phyloP scores from a whole-genome alignment of 2,797 vertebrate species.

The Ispidina lecontei region DNA sequence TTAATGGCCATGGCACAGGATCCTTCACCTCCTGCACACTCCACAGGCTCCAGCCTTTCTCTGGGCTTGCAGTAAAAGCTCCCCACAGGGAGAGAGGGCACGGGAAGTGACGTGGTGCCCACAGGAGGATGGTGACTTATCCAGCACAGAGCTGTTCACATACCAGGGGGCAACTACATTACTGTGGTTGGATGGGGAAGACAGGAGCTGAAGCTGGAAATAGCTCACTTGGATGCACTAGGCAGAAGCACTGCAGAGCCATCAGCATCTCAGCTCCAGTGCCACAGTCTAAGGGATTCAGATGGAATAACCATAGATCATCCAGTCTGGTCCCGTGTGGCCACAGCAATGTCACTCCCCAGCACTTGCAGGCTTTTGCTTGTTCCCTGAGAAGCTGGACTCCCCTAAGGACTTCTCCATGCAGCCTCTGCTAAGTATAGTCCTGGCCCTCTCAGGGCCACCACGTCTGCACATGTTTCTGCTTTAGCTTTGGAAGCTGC shows the following conservation, averaged over 20 bases:
- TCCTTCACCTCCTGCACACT: neutral
- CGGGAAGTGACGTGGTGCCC: neutral
- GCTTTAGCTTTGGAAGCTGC: neutral
- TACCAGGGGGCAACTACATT: fast-evolving
- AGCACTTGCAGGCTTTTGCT: neutral
- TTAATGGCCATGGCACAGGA: neutral
- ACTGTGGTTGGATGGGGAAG: neutral
- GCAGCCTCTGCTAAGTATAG: neutral
- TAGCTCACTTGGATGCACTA: neutral
- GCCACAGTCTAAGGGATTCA: neutral
- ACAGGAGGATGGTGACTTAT: neutral
- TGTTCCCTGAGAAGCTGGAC: neutral
- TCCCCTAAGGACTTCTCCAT: neutral
- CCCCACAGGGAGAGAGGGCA: neutral
- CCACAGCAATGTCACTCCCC: neutral
- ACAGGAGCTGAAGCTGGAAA: neutral
- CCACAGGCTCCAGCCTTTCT: neutral
- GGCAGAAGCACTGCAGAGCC: neutral
- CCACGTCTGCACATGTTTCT: neutral
- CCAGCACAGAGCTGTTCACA: neutral
- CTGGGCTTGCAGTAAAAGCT: neutral
- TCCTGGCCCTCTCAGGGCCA: neutral
- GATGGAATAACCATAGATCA: neutral
- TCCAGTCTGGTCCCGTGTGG: neutral
- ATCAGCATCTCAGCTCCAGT: neutral